Evolutionary conservation across 2,797 vertebrate species (phyloP).

Genomic region (Phataginus tricuspis): DNA sequence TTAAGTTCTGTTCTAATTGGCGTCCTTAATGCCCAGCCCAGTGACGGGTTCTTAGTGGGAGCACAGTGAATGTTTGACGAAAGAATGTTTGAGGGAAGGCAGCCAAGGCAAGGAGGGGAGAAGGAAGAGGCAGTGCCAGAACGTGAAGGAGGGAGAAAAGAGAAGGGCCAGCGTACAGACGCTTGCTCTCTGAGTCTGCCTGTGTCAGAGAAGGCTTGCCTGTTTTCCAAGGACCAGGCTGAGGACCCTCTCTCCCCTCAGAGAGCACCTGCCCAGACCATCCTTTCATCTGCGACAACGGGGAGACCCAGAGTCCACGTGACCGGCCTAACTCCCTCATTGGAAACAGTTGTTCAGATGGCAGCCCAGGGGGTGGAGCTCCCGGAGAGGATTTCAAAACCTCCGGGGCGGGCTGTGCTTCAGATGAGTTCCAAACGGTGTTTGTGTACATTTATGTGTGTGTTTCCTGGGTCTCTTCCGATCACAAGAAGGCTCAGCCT

Average conservation of each 20-base stretch:
- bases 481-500: conserved; percentile 31
- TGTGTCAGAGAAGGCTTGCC: not conserved
- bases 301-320: conserved; percentile 80
- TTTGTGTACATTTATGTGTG: conserved; percentile 44
- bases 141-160: not conserved
- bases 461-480: conserved; percentile 30
- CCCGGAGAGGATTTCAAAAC: conserved; percentile 75
- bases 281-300: conserved; percentile 66
- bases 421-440: conserved; percentile 41
- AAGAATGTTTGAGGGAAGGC: not conserved
- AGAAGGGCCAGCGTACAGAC: not conserved
- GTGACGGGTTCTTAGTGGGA: not conserved
- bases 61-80: not conserved
- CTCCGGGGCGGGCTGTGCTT: conserved; percentile 40
- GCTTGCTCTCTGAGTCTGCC: not conserved
- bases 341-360: conserved; percentile 81
- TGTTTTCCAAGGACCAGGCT: not conserved
- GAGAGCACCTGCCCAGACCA: conserved; percentile 31
- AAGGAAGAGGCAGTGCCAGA: not conserved
- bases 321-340: conserved; percentile 74
- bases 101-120: not conserved
- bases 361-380: conserved; percentile 67
- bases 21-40: not conserved
- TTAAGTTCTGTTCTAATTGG: not conserved
- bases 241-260: not conserved